Evolutionary conservation across 2,113 vertebrate species (phyloP), one percentile per base, ranked within the genome.

Genomic region (Aleadryas rufinucha): DNA sequence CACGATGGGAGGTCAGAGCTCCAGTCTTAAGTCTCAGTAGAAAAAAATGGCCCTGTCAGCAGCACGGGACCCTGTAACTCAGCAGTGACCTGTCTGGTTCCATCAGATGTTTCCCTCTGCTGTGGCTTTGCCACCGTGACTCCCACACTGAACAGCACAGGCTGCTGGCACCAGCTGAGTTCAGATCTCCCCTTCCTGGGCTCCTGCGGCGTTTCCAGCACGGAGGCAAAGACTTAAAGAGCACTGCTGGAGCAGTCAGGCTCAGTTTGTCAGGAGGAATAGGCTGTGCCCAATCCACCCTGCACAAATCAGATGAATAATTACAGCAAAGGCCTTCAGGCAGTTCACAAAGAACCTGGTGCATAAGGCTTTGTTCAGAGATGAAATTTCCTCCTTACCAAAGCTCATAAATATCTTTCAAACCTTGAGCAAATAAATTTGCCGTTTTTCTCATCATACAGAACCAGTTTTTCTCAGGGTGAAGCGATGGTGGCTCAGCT

Each of bases 361-460:
- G 61, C 9, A 1, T 21, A 41, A 91, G 76, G 92, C 84, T 95
- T 97, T 96, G 87, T 89, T 97, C 76, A 45, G 65, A 97, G 97
- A 85, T 54, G 83, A 94, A 88, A 95, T 90, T 96, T 97, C 97
- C 95, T 97, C 93, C 90, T 96, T 50, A 84, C 76, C 91, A 93
- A 97, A 97, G 94, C 92, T 95, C 88, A 96, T 95, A 95, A 97
- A 96, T 93, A 91, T 56, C 85, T 94, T 96, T 89, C 95, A 98
- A 98, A 95, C 66, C 94, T 90, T 97, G 94, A 96, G 94, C 94
- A 98, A 98, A 97, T 89, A 97, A 90, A 94, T 71, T 74, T 47
- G 60, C 84, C 87, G 45, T 90, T 94, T 90, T 93, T 90, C 75
- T 83, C 2, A 0, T 56, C 9, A 1, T 41, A 94, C 68, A 89